A percentile compares a stretch with the other conserved stretches of the same genome.
Conservation (phyloP, 2,797 vertebrate genomes). For the Steatocranus sp. region DNA sequence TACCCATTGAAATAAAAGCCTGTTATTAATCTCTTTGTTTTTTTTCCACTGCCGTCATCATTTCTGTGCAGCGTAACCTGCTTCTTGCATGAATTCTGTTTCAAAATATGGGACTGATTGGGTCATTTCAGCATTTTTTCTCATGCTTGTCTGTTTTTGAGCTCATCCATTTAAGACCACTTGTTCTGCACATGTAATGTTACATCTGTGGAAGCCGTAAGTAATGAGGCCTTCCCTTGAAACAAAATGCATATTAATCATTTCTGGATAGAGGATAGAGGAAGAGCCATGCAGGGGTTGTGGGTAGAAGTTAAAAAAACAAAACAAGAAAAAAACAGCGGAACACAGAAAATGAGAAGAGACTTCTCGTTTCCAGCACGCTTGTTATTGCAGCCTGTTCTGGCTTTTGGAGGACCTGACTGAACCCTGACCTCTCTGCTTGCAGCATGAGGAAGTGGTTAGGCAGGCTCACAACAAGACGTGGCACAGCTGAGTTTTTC, state of each 20-base stretch:
- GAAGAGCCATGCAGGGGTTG: not conserved
- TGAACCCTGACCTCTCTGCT: slow-evolving; percentile 62
- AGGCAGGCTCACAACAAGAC: slow-evolving; percentile 66
- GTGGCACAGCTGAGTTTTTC: slow-evolving; percentile 33
- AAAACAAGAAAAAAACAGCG: not conserved
- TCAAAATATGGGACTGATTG: slow-evolving; percentile 5
- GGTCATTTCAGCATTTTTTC: not conserved
- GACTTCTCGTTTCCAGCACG: slow-evolving; percentile 27
- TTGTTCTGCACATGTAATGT: not conserved
- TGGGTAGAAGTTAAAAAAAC: not conserved
- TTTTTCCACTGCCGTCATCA: not conserved
- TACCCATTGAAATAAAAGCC: not conserved
- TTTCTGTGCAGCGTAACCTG: not conserved
- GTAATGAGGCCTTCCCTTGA: not conserved
- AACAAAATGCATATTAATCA: not conserved
- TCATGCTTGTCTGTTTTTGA: not conserved
- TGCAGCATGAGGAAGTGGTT: slow-evolving; percentile 81
- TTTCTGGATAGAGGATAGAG: slow-evolving; percentile 11
- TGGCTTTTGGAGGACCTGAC: slow-evolving; percentile 53
- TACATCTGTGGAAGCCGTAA: not conserved
- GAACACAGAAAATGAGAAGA: slow-evolving; percentile 21
- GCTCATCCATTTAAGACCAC: not conserved
- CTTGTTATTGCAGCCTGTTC: slow-evolving; percentile 60
- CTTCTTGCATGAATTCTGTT: slow-evolving; percentile 5
- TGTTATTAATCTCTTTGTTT: not conserved